Evolutionary conservation across 2,888 invertebrate species (phyloP).

Genomic region (Sepiola atlantica): DNA sequence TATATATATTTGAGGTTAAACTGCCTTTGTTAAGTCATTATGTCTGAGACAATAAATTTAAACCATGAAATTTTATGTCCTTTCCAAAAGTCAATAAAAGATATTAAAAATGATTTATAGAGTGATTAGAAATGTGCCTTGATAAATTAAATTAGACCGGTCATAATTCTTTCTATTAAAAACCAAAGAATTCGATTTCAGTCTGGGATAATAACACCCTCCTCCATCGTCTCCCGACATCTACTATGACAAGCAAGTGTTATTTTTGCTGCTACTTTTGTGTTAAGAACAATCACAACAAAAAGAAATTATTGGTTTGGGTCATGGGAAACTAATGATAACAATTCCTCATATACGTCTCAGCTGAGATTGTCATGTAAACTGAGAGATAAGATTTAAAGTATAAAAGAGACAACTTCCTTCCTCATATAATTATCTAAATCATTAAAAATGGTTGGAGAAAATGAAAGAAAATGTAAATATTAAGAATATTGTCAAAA

Average conservation of each 20-base stretch:
- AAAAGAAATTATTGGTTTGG: background rate
- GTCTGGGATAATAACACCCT: background rate
- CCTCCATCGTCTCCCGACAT: background rate
- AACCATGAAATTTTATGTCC: slow-evolving; percentile 32
- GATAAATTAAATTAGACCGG: slow-evolving; percentile 19
- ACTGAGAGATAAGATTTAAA: background rate
- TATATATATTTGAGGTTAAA: background rate
- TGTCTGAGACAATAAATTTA: slow-evolving; percentile 13
- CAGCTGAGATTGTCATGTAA: background rate
- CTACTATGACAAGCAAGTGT: background rate
- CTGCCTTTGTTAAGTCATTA: slow-evolving; percentile 1
- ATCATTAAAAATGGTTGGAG: background rate
- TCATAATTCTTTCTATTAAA: slow-evolving; percentile 1
- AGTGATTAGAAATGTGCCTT: slow-evolving; percentile 32
- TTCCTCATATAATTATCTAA: background rate
- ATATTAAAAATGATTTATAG: slow-evolving; percentile 32
- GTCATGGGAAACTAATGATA: background rate
- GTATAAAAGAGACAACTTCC: background rate
- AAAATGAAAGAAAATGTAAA: background rate
- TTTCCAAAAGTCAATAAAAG: slow-evolving; percentile 21
- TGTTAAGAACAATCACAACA: background rate
- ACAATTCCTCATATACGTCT: slow-evolving; percentile 7
- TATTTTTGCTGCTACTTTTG: background rate
- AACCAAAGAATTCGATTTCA: slow-evolving; percentile 32
- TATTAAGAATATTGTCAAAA: too few species aligned